Evolutionary conservation across 2,113 vertebrate species (phyloP), one percentile per base, ranked within the genome.

Genomic region (Psettodes erumei): DNA sequence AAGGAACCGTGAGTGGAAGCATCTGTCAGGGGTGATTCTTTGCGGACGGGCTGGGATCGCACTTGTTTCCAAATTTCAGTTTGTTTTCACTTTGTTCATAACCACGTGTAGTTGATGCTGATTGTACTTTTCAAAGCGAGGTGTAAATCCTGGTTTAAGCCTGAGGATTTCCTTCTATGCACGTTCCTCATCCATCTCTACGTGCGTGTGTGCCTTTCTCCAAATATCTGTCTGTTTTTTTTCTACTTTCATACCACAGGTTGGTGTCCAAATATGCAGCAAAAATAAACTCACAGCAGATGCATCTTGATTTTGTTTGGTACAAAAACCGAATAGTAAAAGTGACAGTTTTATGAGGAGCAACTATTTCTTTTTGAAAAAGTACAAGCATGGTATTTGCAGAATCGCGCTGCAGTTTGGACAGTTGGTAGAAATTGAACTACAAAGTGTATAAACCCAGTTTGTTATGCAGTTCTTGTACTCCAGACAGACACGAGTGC

Each of bases 1-100:
- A 79, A 66, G 61, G 58, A 61, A 53, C 8, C 62, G 27, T 72
- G 67, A 89, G 84, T 84, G 77, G 72, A 88, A 80, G 58, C 87
- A 90, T 79, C 79, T 89, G 87, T 75, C 6, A 25, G 55, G 18
- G 37, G 58, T 56, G 79, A 72, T 82, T 50, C 64, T 79, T 68
- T 61, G 56, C 54, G 27, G 65, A 51, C 25, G 7, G 50, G 38
- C 59, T 25, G 33, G 21, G 60, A 63, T 78, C 56, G 48, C 48
- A 35, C 10, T 25, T 35, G 30, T 50, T 76, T 83, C n/a, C 30
- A 50, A 16, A 30, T 62, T 38, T 18, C 21, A 25, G 56, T 75
- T 83, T 80, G 50, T 82, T 88, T 78, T 73, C 3, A 64, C 62
- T 65, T 38, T 19, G 65, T 71, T 40, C 19, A 58, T 75, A 61